Evolutionary conservation across 2,113 vertebrate genomes (phyloP), one percentile per base, ranked within the genome.

Genomic region (Dicerorhinus sumatrensis): DNA sequence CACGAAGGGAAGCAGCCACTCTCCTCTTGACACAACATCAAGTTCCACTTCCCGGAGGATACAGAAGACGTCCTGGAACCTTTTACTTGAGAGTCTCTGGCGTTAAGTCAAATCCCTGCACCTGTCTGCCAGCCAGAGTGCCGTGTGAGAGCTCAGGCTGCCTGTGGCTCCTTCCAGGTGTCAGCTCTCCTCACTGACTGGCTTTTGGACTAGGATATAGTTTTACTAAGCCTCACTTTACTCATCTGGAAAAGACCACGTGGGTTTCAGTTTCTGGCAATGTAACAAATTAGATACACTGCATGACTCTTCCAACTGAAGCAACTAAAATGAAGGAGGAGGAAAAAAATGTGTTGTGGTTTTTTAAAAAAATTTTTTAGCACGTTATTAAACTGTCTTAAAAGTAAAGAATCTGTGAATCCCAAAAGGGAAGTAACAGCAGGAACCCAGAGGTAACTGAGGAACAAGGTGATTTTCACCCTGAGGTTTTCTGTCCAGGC

Each of bases 321-420:
- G 36, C 27, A 36, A 46, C 18, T 29, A 51, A 89, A 91, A 87
- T 86, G 51, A 81, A 90, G 54, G 21, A 63, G 62, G 20, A 62
- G 20, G 14, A 75, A 46, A 75, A 42, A 31, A 58, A 20, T n/a
- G 75, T 48, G 29, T 36, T 76, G 51, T 54, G 51, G 51, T 13
- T 89, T 23, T 25, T 51, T 42, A 39, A 39, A 39, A 39, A 39
- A 39, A 46, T 76, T 87, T 21, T 51, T 91, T 79, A 89, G n/a
- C 39, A 83, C 8, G 31, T 73, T 91, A 62, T 90, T 89, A 56
- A 77, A 25, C 18, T 39, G 33, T 95, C 70, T 83, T 73, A n/a
- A 89, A 63, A 83, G 39, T 42, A 97, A 94, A 79, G 42, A 80
- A 54, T 54, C 75, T 75, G 58, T 65, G 91, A 80, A 46, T 80